Percentiles rank a stretch among this genome's conserved stretches.
These are phyloP conservation scores for Morpho deidamia DNA, from an alignment of 2,888 invertebrate species.

Conservation along the genomic window DNA sequence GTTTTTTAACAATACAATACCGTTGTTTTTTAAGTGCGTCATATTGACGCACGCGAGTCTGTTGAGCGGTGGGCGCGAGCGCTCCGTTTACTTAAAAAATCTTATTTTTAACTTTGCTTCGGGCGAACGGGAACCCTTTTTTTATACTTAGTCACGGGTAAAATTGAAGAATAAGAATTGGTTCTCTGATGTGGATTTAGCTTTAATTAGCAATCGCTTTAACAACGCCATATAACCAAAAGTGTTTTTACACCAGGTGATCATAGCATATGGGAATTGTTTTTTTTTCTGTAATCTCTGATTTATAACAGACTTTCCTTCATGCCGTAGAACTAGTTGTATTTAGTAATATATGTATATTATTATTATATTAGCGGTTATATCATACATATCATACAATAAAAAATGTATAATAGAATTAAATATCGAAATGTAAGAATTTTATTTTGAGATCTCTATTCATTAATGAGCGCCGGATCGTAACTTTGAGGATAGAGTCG, in stretches of 20 bases:
- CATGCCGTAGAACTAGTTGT: too few relatives aligned
- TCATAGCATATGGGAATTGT: slow-evolving; percentile 53
- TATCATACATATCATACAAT: too few relatives aligned
- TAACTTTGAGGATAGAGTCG: slow-evolving; percentile 13
- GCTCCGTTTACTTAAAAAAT: slow-evolving; percentile 55
- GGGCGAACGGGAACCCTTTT: slow-evolving; percentile 59
- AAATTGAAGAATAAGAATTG: slow-evolving; percentile 51
- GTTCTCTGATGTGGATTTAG: slow-evolving; percentile 41
- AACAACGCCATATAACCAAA: slow-evolving; percentile 28
- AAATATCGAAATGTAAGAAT: background rate
- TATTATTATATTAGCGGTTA: too few relatives aligned
- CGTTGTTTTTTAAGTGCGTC: slow-evolving; percentile 72
- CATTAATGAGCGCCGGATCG: slow-evolving; percentile 7
- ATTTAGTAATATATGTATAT: too few relatives aligned
- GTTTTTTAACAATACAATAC: slow-evolving; percentile 77
- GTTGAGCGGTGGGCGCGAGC: slow-evolving; percentile 60
- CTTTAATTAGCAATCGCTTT: slow-evolving; percentile 48
- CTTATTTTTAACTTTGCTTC: slow-evolving; percentile 64
- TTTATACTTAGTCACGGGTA: slow-evolving; percentile 62
- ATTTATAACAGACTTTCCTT: background rate
- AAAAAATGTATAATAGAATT: background rate
- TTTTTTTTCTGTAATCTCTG: background rate
- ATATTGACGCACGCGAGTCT: slow-evolving; percentile 59
- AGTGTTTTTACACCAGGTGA: slow-evolving; percentile 40
- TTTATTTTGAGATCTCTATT: background rate